Evolutionary conservation across 2,797 vertebrate genomes (phyloP), one percentile per base, ranked within the genome.

Genomic region (Urophycis tenuis): DNA sequence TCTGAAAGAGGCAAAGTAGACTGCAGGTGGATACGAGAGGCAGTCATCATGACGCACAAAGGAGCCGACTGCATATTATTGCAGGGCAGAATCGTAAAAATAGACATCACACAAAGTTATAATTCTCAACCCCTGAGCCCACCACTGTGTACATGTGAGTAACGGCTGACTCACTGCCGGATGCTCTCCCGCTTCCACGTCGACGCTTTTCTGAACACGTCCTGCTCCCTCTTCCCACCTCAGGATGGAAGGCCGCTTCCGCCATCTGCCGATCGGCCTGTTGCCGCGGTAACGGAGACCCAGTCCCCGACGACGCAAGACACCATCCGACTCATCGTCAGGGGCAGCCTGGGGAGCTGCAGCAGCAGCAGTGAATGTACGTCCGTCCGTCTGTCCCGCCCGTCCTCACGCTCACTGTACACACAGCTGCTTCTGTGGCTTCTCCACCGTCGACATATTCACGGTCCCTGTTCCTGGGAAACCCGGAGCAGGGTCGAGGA

Each of bases 321-420:
- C 82, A 94, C 96, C n/a, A 98, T 99, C 82, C 95, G 95, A 15
- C 95, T 98, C 93, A 98, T 99, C 78, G 98, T 99, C 76, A 95
- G 97, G 90, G 98, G 98, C 85, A 97, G 96, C 77, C 90, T 99
- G 80, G 97, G 98, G 86, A 99, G 97, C 92, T 99, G 96, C 92
- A 99, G 96, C 91, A 98, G 96, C 87, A 99, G 96, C 86, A 99
- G 95, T 81, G 96, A 99, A 91, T 98, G 98, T 98, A 89, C 95
- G 96, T 94, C 75, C 9, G 78, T n/a, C 3, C 3, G 25, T 35
- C 22, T 70, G 9, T 70, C 67, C n/a, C 5, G 17, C 3, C 35
- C 4, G 35, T 36, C 12, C 53, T 60, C 53, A n/a, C 53, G 8
- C 53, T 60, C 53, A 60, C 53, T 60, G 14, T 9, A 60, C n/a